Conservation (phyloP, 2,888 invertebrate genomes). For the Alloplasta piceator region DNA sequence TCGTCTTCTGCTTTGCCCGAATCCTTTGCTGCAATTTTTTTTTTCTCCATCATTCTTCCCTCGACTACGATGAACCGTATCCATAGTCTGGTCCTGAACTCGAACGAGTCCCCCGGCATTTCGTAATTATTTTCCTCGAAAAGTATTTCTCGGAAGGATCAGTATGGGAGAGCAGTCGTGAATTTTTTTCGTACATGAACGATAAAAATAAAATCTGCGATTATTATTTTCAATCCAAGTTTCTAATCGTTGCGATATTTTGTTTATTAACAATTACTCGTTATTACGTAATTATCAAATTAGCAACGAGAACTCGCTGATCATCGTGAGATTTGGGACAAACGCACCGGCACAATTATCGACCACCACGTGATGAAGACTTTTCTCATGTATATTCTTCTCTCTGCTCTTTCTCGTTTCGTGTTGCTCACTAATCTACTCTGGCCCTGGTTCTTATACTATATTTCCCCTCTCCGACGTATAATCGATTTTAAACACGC, state of each 20-base stretch:
- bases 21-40: conserved; percentile 34
- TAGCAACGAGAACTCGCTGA: not conserved
- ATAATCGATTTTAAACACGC: conserved; percentile 61
- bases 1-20: no score
- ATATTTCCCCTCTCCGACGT: conserved; percentile 7
- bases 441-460: conserved; percentile 19
- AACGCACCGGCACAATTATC: conserved; percentile 7
- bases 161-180: no score
- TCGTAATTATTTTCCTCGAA: conserved; percentile 47
- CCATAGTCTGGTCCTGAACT: not conserved
- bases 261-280: no score
- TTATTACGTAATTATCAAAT: not conserved
- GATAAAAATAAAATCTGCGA: no score
- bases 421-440: conserved; percentile 17
- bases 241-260: no score
- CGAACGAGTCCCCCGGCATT: conserved; percentile 5
- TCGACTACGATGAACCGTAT: conserved; percentile 30
- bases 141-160: conserved; percentile 41
- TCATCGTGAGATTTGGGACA: not conserved
- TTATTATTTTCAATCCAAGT: no score
- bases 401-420: conserved; percentile 19
- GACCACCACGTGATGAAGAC: conserved; percentile 4
- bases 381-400: conserved; percentile 1
- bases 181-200: not conserved
- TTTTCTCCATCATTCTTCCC: conserved; percentile 7